A percentile compares a stretch with the other conserved stretches of the same genome.
These are phyloP conservation scores for Deroplatys truncata DNA, from an alignment of 2,888 invertebrate species.

Conservation along the genomic window DNA sequence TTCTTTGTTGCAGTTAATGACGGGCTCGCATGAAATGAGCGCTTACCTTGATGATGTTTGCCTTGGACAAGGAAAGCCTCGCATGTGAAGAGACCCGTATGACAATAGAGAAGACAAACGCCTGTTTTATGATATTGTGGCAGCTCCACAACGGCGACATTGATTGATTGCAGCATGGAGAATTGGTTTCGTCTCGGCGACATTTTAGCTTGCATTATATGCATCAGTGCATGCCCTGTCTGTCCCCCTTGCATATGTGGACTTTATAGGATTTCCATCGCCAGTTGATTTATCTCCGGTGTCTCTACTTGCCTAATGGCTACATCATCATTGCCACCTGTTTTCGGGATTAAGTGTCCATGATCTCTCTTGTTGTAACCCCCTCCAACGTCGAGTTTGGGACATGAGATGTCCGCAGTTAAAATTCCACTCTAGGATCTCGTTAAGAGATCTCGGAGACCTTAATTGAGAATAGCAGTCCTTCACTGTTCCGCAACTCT, in stretches of 20 bases:
- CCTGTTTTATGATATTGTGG: not conserved
- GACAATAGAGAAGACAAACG: not conserved
- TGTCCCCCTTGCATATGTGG: not conserved
- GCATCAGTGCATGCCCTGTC: not conserved
- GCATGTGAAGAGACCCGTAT: not conserved
- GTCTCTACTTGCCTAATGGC: not conserved
- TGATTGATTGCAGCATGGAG: not conserved
- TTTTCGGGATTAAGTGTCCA: not conserved
- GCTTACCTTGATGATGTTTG: not conserved
- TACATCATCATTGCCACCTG: not conserved
- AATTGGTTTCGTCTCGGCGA: not conserved
- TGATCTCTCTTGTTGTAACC: not conserved
- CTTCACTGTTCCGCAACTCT: no score
- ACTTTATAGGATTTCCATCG: not conserved
- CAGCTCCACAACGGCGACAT: not conserved
- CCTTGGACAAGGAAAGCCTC: not conserved
- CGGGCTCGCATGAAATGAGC: not conserved
- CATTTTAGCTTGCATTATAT: not conserved
- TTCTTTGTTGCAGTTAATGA: not conserved
- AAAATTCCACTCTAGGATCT: no score
- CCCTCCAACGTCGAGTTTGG: no score
- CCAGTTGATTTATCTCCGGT: not conserved
- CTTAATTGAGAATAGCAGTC: no score
- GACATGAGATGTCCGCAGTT: no score
- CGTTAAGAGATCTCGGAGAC: no score